Evolutionary conservation across 2,113 vertebrate genomes (phyloP).

Genomic region (Ardeotis arabs): DNA sequence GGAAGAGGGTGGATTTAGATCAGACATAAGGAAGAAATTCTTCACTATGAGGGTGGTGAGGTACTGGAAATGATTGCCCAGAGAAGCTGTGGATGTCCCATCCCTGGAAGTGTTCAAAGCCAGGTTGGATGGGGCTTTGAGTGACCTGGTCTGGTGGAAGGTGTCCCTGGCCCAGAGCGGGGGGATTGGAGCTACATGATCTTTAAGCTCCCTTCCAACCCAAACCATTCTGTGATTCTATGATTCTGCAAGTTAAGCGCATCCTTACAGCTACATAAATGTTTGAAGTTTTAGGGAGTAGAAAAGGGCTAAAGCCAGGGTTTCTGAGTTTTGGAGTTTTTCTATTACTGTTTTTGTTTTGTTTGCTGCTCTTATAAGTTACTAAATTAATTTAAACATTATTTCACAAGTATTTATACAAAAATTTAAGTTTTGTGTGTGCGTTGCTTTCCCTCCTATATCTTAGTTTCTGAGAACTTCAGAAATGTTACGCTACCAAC

Average conservation of each 20-base stretch:
- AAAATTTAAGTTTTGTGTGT: neutral
- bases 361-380: neutral
- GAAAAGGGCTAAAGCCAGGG: neutral
- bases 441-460: neutral
- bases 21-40: too few relatives aligned
- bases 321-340: neutral
- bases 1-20: too few relatives aligned
- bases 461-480: neutral
- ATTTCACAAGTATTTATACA: neutral
- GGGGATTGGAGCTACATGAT: too few relatives aligned
- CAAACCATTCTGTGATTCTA: too few relatives aligned
- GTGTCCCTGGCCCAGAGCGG: too few relatives aligned
- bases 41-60: too few relatives aligned
- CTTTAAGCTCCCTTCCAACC: too few relatives aligned
- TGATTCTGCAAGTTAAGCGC: accelerated
- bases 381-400: neutral
- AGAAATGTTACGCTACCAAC: neutral
- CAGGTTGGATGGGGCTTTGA: too few relatives aligned
- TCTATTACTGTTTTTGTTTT: neutral
- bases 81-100: too few relatives aligned
- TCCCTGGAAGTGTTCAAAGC: too few relatives aligned
- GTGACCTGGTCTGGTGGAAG: too few relatives aligned
- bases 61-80: too few relatives aligned
- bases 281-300: neutral
- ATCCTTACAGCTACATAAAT: neutral